Conservation (phyloP, 37 sponge, comb jelly and placozoan genomes). For the Halichondria panicea region DNA sequence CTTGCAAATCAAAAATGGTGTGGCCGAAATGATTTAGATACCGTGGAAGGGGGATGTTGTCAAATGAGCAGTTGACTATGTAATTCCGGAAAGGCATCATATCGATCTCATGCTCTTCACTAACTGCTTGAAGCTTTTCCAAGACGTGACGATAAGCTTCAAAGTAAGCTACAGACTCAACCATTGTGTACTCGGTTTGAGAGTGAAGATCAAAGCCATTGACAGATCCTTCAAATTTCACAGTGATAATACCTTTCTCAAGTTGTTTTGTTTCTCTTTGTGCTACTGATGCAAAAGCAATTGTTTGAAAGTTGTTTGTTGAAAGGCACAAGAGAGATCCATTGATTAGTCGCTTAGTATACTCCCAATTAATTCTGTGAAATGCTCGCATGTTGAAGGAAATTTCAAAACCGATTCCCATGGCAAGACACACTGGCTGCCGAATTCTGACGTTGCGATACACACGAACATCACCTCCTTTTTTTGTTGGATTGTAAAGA, state of each 20-base stretch:
- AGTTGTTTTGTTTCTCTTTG: slow-evolving; percentile 54
- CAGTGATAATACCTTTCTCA: slow-evolving; percentile 42
- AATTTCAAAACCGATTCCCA: slow-evolving; percentile 64
- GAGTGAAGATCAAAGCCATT: slow-evolving; percentile 50
- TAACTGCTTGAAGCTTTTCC: slow-evolving; percentile 43
- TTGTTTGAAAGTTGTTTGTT: slow-evolving; percentile 43
- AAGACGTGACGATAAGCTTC: slow-evolving; percentile 89
- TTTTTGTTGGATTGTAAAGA: not conserved
- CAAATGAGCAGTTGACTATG: slow-evolving; percentile 47
- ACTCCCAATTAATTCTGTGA: slow-evolving; percentile 74
- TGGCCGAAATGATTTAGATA: slow-evolving; percentile 6
- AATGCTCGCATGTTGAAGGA: slow-evolving; percentile 49
- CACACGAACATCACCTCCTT: slow-evolving; percentile 45
- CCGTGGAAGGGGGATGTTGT: slow-evolving; percentile 22
- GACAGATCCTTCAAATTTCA: slow-evolving; percentile 67
- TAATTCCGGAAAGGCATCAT: slow-evolving; percentile 63
- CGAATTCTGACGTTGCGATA: slow-evolving; percentile 51
- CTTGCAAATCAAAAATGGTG: slow-evolving; percentile 2
- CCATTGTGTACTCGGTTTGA: slow-evolving; percentile 29
- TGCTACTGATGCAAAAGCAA: slow-evolving; percentile 68
- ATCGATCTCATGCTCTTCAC: slow-evolving; percentile 4
- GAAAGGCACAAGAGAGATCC: slow-evolving; percentile 88
- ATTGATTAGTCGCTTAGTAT: slow-evolving; percentile 74
- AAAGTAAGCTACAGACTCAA: slow-evolving; percentile 87
- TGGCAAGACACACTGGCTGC: slow-evolving; percentile 61